Base-by-base conservation (phyloP, 1,140 invertebrate species). In the Notospermus geniculatus region DNA sequence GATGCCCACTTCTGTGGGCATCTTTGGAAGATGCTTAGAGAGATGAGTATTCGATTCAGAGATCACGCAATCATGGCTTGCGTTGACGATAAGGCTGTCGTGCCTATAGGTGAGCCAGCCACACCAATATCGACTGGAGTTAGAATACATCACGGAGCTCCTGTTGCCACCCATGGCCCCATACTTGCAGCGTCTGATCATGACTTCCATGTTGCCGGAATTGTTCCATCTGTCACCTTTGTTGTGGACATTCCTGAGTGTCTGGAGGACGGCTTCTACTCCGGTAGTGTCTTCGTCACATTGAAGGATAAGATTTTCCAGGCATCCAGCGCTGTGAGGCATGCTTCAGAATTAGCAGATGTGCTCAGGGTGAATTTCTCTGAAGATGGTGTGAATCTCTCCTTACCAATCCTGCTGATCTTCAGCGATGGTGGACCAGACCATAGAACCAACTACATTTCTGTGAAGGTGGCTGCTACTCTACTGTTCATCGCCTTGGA, bases 401-500 rank as follows among this genome's bases (percentile, higher is more conserved):
- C 32, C 32, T 7, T 7, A 15, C 32, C 32, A 15, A 36, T 36
- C 15, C 32, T 36, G 4, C 15, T 36, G 5, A 36, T 15, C 32
- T 36, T 36, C 32, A 36, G 32, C 15, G 32, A 36, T 36, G 32
- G 32, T 36, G 32, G 32, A 7, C 32, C 32, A 7, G 32, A 36
- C 15, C 32, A 36, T 15, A 36, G 32, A 15, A 36, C 32, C 15
- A 36, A 36, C 32, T 36, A 7, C 32, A 36, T 36, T 7, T 36
- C 32, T 7, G 32, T 36, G 32, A 36, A 36, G 15, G 32, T 36
- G 4, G 32, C 32, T 36, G 32, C 15, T 7, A 15, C 15, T 7
- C 32, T 36, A 7, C 32, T 7, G 25, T 67, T 64, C 41, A 41
- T 61, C 11, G 25, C 32, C 2, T 23, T 57, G 28, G 59, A 67